Percentiles rank a stretch among this genome's conserved stretches.
Evolutionary conservation across 1,140 invertebrate genomes (phyloP).

Genomic region (Lucilia cuprina): DNA sequence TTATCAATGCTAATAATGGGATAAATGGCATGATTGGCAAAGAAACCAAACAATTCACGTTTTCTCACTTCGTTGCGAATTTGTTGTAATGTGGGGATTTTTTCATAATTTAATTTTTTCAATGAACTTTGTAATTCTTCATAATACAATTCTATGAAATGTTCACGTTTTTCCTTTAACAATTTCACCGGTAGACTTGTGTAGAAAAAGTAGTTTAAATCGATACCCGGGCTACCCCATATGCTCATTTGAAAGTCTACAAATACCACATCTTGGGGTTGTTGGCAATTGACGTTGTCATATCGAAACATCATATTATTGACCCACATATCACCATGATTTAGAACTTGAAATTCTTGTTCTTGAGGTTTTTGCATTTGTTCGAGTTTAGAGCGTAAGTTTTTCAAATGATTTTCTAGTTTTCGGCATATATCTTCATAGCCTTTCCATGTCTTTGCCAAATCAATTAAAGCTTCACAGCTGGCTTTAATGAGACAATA

Average conservation of each 20-base stretch:
- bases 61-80: constrained; percentile 56
- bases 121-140: constrained; percentile 54
- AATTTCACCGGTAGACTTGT: constrained; percentile 53
- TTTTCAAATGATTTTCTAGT: constrained; percentile 53
- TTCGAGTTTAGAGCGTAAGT: constrained; percentile 41
- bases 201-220: constrained; percentile 60
- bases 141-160: constrained; percentile 58
- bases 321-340: constrained; percentile 73
- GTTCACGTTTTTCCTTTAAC: constrained; percentile 52
- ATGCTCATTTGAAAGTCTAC: constrained; percentile 56
- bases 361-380: constrained; percentile 45
- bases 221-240: constrained; percentile 58
- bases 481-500: constrained; percentile 53
- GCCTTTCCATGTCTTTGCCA: constrained; percentile 62
- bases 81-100: constrained; percentile 56
- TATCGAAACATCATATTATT: constrained; percentile 74
- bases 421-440: constrained; percentile 54
- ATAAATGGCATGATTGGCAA: constrained; percentile 53
- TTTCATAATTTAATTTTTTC: constrained; percentile 43
- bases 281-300: constrained; percentile 46
- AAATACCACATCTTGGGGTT: constrained; percentile 46
- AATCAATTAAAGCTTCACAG: constrained; percentile 43
- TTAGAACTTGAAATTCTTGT: constrained; percentile 64
- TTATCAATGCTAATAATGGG: constrained; percentile 55
- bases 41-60: constrained; percentile 55